Evolutionary conservation across 2,888 invertebrate species (phyloP).

Genomic region (Tupiocoris notatus): DNA sequence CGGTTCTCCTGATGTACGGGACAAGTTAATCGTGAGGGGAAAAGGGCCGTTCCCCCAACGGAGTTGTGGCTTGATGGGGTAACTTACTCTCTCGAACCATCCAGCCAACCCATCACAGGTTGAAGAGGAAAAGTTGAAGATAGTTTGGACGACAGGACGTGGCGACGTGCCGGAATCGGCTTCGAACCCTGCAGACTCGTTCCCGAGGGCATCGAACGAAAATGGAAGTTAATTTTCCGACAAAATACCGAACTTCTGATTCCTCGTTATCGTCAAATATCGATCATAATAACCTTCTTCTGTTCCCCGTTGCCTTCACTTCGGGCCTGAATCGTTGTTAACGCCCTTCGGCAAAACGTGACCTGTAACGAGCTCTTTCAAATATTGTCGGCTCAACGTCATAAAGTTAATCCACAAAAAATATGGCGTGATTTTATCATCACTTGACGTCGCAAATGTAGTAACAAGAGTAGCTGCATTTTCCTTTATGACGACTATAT

Average conservation of each 20-base stretch:
- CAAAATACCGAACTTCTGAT: not conserved
- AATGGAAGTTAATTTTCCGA: not conserved
- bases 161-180: not conserved
- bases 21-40: not conserved
- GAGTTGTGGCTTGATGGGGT: not conserved
- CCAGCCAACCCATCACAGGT: not conserved
- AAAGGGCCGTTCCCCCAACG: not conserved
- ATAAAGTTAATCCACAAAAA: too few relatives aligned
- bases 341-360: not conserved
- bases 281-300: not conserved
- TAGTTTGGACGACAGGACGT: not conserved
- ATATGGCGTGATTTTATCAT: too few relatives aligned
- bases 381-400: too few relatives aligned
- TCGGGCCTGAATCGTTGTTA: too few relatives aligned
- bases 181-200: too few relatives aligned
- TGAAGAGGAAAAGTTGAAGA: not conserved
- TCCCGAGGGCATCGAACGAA: not conserved
- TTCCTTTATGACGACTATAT: too few relatives aligned
- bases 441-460: too few relatives aligned
- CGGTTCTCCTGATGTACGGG: not conserved
- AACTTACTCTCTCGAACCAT: not conserved
- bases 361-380: not conserved
- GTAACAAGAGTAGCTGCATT: too few relatives aligned
- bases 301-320: not conserved
- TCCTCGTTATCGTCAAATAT: not conserved